These are phyloP conservation scores for Monodelphis domestica DNA, from an alignment of 2,797 vertebrate genomes.

Conservation along the genomic window DNA sequence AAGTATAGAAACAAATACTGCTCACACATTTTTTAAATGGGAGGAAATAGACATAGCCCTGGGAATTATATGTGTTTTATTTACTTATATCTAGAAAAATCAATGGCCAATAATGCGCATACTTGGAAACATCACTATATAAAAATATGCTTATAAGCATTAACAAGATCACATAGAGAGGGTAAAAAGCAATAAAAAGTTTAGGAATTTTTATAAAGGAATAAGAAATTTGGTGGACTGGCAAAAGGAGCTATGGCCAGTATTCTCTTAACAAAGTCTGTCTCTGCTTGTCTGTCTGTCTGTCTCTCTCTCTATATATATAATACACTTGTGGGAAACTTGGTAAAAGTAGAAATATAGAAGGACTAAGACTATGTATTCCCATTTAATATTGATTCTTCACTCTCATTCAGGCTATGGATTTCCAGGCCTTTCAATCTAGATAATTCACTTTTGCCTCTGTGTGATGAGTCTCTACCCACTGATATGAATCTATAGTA, in stretches of 20 bases:
- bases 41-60: conserved; percentile 31
- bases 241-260: neutral
- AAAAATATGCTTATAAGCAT: conserved; percentile 12
- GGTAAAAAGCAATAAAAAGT: neutral
- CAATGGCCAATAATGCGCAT: neutral
- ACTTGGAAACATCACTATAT: neutral
- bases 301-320: too few species aligned
- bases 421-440: neutral
- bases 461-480: neutral
- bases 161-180: conserved; percentile 33
- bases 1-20: neutral
- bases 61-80: neutral
- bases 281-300: too few species aligned
- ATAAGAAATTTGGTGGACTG: neutral
- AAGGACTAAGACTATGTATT: conserved; percentile 43
- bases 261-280: neutral
- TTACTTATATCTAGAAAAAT: neutral
- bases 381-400: conserved; percentile 8
- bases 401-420: neutral
- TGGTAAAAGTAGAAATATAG: conserved; percentile 32
- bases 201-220: neutral
- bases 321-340: conserved; percentile 28
- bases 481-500: neutral
- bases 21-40: neutral
- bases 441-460: neutral